phyloP scores from a whole-genome alignment of 2,888 invertebrate species.

The Synergus umbraculus region DNA sequence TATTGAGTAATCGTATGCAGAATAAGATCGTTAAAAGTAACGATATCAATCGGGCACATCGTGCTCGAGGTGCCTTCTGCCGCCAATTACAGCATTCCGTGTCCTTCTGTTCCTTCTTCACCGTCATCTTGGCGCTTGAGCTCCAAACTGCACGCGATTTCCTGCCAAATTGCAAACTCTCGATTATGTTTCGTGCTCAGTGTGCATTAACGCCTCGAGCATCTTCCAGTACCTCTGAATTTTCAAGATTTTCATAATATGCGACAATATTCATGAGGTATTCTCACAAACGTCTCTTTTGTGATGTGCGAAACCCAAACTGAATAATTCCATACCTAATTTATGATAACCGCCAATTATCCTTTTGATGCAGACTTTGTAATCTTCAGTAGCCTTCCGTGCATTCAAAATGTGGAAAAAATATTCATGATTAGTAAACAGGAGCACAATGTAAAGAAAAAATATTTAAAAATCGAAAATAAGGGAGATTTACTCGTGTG shows the following conservation, averaged over 20 bases:
- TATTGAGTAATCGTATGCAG: slow-evolving; percentile 50
- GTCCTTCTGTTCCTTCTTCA: slow-evolving; percentile 53
- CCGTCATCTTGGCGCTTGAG: slow-evolving; percentile 56
- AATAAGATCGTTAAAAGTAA: slow-evolving; percentile 63
- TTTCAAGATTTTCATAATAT: slow-evolving; percentile 7
- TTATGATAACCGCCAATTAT: not conserved
- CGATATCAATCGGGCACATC: slow-evolving; percentile 71
- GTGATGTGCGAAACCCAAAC: slow-evolving; percentile 2
- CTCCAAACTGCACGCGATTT: slow-evolving; percentile 63
- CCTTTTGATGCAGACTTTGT: not conserved
- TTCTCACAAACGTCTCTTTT: not conserved
- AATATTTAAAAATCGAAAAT: too few relatives aligned
- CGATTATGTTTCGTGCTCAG: slow-evolving; percentile 59
- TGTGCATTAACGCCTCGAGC: slow-evolving; percentile 62
- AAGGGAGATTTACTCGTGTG: too few relatives aligned
- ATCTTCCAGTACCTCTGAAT: slow-evolving; percentile 37
- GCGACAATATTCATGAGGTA: slow-evolving; percentile 4
- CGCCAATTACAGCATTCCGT: slow-evolving; percentile 71
- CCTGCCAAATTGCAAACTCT: slow-evolving; percentile 63
- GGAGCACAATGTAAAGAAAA: not conserved
- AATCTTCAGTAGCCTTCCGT: not conserved
- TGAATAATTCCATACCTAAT: not conserved
- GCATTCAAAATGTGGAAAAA: not conserved
- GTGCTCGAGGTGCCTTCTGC: slow-evolving; percentile 63
- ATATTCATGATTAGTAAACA: not conserved